Conservation (phyloP, 1,140 invertebrate genomes). For the Capitella teleta region DNA sequence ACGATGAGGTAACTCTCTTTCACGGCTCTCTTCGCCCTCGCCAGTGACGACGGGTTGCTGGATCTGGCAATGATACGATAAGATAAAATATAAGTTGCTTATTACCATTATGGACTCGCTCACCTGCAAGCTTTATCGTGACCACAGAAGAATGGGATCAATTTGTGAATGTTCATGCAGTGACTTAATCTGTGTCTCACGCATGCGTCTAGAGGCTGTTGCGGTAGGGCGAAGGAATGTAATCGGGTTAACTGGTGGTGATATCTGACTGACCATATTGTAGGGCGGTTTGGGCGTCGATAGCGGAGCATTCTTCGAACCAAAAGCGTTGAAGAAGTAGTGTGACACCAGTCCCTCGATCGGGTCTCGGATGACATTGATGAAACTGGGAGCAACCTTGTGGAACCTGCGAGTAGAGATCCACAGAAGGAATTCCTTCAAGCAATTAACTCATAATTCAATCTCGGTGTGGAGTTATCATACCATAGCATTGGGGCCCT, state of each 20-base stretch:
- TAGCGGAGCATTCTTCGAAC: constrained; percentile 1
- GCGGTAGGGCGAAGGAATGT: too few relatives aligned
- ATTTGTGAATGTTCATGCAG: neutral
- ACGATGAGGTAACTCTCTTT: neutral
- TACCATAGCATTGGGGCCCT: too few relatives aligned
- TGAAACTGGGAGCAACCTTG: neutral
- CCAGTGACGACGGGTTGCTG: neutral
- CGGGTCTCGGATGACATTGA: constrained; percentile 5
- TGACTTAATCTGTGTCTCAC: too few relatives aligned
- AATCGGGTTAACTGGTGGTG: too few relatives aligned
- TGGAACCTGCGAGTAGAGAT: too few relatives aligned
- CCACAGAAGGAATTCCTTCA: too few relatives aligned
- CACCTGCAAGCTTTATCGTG: constrained; percentile 3
- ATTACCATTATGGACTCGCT: too few relatives aligned
- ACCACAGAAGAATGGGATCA: constrained; percentile 3
- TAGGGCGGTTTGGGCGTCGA: neutral
- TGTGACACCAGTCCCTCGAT: constrained; percentile 3
- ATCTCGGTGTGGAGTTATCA: too few relatives aligned
- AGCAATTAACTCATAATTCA: too few relatives aligned
- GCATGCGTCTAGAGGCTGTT: too few relatives aligned
- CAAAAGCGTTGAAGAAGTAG: constrained; percentile 4
- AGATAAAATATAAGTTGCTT: too few relatives aligned
- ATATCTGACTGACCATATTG: neutral
- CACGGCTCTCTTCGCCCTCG: neutral
- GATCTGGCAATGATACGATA: neutral